Percentiles rank a stretch among this genome's conserved stretches.
These are phyloP conservation scores for Paraescarpia echinospica DNA, from an alignment of 1,140 invertebrate genomes.

Conservation along the genomic window DNA sequence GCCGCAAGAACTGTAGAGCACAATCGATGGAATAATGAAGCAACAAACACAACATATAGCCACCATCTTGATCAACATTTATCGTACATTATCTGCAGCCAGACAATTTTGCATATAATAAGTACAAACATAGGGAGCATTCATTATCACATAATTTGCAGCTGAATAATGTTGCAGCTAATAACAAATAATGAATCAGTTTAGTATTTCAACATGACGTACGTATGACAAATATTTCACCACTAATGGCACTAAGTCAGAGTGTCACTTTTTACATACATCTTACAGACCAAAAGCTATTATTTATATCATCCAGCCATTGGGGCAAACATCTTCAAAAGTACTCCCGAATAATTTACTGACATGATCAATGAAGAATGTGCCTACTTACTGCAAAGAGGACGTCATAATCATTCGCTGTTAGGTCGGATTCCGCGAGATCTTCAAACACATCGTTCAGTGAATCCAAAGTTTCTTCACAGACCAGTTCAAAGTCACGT, in stretches of 20 bases:
- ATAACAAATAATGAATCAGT: background rate
- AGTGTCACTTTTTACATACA: background rate
- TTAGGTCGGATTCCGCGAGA: slow-evolving; percentile 38
- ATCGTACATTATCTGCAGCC: background rate
- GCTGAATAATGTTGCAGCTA: background rate
- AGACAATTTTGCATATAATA: background rate
- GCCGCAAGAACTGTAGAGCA: background rate
- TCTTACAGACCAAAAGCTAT: too few relatives aligned
- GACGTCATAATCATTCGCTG: slow-evolving; percentile 48
- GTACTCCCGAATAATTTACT: background rate
- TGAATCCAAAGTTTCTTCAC: slow-evolving; percentile 53
- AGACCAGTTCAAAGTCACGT: slow-evolving; percentile 45
- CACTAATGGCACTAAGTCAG: background rate
- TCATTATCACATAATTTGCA: background rate
- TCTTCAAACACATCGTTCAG: slow-evolving; percentile 52
- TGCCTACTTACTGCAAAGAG: slow-evolving; percentile 43
- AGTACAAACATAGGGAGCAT: background rate
- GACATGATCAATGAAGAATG: background rate
- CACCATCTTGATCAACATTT: background rate
- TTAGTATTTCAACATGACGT: background rate
- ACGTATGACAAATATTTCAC: background rate
- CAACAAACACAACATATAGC: background rate
- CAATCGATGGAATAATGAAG: background rate
- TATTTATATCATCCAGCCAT: background rate
- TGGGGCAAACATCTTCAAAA: background rate